phyloP scores from a whole-genome alignment of 2,113 vertebrate genomes.

The Phalacrocorax pelagicus region DNA sequence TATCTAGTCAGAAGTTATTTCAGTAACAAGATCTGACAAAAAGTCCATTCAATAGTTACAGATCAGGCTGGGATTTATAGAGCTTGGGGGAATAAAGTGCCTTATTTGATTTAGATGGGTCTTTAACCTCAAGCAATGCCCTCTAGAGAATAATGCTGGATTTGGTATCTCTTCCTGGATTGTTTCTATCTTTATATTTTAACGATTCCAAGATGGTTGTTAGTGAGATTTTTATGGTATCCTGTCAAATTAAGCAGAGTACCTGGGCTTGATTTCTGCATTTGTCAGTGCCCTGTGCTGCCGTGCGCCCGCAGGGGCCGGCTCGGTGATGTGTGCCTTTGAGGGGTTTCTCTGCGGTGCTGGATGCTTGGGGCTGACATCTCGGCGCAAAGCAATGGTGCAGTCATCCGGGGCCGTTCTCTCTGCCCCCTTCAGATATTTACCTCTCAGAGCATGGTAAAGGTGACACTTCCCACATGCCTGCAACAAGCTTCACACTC shows the following conservation, averaged over 20 bases:
- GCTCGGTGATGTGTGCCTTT: not conserved
- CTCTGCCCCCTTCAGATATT: not conserved
- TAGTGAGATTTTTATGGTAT: slow-evolving; percentile 20
- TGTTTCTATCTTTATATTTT: slow-evolving; percentile 47
- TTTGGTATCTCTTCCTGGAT: slow-evolving; percentile 2
- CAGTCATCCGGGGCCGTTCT: rapidly evolving
- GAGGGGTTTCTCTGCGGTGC: not conserved
- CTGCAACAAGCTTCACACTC: not conserved
- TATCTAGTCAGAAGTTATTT: slow-evolving; percentile 34
- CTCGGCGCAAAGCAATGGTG: not conserved
- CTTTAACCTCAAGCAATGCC: slow-evolving; percentile 5
- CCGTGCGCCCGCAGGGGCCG: rapidly evolving
- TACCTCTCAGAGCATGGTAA: not conserved
- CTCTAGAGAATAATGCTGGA: not conserved
- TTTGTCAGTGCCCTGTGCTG: not conserved
- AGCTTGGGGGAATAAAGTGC: slow-evolving; percentile 25
- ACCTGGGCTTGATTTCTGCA: not conserved
- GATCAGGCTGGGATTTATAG: slow-evolving; percentile 24
- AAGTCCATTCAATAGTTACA: slow-evolving; percentile 31
- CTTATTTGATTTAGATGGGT: slow-evolving; percentile 43
- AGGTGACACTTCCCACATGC: not conserved
- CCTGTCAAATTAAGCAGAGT: slow-evolving; percentile 11
- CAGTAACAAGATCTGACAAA: slow-evolving; percentile 43
- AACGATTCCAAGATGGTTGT: not conserved
- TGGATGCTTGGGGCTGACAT: not conserved